Evolutionary conservation across 2,888 invertebrate genomes (phyloP).

Genomic region (Micropterix aruncella): DNA sequence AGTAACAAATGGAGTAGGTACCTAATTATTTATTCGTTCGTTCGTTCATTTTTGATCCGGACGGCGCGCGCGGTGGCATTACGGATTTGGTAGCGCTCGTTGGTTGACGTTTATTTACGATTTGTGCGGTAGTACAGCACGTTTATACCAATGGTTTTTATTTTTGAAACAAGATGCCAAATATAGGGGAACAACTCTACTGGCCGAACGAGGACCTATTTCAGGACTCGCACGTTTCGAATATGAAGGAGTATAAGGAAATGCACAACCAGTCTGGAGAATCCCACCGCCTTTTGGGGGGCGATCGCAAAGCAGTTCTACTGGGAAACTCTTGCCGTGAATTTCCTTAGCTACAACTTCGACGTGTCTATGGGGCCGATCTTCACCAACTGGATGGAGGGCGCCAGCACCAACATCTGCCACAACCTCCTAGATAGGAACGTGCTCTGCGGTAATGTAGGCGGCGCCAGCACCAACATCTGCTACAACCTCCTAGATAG

Average conservation of each 20-base stretch:
- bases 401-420: conserved; percentile 87
- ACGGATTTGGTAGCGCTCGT: no score
- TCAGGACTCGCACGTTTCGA: conserved; percentile 48
- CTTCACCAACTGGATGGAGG: conserved; percentile 89
- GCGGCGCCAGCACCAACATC: conserved; percentile 89
- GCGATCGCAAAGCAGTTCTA: conserved; percentile 86
- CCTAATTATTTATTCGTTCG: no score
- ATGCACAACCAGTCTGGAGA: conserved; percentile 76
- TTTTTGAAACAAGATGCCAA: no score
- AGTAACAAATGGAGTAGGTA: no score
- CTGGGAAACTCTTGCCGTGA: conserved; percentile 72
- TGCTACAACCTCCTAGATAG: conserved; percentile 92
- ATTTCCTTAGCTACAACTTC: conserved; percentile 85
- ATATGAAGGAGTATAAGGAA: conserved; percentile 62
- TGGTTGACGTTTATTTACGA: no score
- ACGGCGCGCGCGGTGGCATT: no score
- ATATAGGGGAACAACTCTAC: conserved; percentile 39
- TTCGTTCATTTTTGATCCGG: no score
- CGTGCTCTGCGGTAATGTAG: conserved; percentile 76
- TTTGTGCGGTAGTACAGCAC: no score
- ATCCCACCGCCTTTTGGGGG: conserved; percentile 88
- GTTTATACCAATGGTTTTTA: no score
- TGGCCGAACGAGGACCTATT: conserved; percentile 40
- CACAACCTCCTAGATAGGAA: conserved; percentile 92
- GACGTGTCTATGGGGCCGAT: conserved; percentile 79